Conservation (phyloP, 2,113 vertebrate genomes). For the Elgaria multicarinata region DNA sequence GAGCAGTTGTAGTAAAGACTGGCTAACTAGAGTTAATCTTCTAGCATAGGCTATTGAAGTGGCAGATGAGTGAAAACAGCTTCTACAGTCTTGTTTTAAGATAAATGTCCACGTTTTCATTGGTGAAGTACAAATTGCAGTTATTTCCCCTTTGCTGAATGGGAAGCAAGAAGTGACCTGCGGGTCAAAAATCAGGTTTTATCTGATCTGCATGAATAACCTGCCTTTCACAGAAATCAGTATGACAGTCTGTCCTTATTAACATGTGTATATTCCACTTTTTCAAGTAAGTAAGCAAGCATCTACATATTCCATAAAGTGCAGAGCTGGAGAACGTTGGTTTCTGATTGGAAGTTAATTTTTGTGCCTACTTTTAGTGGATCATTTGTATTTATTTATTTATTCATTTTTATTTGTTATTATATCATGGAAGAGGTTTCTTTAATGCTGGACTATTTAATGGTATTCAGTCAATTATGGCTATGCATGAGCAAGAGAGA, state of each 20-base stretch:
- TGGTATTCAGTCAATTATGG: slow-evolving; percentile 46
- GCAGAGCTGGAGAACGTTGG: slow-evolving; percentile 17
- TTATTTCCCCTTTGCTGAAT: background rate
- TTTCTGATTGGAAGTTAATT: slow-evolving; percentile 40
- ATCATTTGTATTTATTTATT: slow-evolving; percentile 53
- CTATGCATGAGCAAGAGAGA: slow-evolving; percentile 47
- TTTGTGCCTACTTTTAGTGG: slow-evolving; percentile 57
- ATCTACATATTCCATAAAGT: slow-evolving; percentile 4
- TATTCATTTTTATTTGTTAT: slow-evolving; percentile 58
- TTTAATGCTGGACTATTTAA: slow-evolving; percentile 59
- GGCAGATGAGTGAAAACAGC: background rate
- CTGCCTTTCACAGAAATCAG: background rate
- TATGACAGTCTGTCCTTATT: background rate
- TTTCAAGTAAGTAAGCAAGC: background rate
- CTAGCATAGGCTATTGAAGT: background rate
- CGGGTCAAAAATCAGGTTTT: background rate
- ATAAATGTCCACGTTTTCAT: background rate
- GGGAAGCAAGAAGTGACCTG: background rate
- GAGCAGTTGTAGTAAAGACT: background rate
- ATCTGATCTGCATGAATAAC: background rate
- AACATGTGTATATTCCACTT: background rate
- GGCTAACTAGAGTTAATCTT: background rate
- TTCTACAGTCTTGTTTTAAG: background rate
- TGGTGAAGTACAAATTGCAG: background rate
- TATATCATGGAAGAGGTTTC: slow-evolving; percentile 61